A percentile compares a stretch with the other conserved stretches of the same genome.
Conservation (phyloP, 2,113 vertebrate species). For the Tachuris rubrigastra region DNA sequence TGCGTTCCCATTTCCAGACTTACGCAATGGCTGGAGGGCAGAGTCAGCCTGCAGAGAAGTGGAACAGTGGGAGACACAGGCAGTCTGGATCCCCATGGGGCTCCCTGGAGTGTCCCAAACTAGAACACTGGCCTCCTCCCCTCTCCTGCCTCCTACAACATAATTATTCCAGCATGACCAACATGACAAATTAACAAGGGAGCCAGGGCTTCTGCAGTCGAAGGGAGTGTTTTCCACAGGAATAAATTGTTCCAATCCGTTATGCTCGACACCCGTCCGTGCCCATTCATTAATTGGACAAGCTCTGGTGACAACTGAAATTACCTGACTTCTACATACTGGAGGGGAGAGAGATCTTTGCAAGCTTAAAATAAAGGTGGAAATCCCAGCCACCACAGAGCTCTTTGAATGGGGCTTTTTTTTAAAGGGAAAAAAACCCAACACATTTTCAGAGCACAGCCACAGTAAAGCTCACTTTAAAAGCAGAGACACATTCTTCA, state of each 20-base stretch:
- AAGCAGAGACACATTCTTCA: not conserved
- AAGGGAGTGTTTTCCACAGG: not conserved
- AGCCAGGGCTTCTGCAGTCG: conserved; percentile 15
- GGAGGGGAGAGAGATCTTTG: not conserved
- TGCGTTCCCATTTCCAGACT: not conserved
- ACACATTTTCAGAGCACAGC: not conserved
- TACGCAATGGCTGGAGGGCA: not conserved
- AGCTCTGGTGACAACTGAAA: conserved; percentile 45
- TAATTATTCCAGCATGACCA: conserved; percentile 33
- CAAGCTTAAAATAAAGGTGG: not conserved
- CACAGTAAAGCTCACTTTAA: not conserved
- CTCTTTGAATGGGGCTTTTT: not conserved
- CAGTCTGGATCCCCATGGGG: not conserved
- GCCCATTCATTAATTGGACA: conserved; percentile 57
- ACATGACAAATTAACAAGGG: conserved; percentile 23
- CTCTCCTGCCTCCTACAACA: not conserved
- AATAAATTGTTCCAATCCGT: conserved; percentile 54
- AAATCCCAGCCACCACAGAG: not conserved
- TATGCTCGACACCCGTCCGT: conserved; percentile 8
- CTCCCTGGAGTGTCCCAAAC: conserved; percentile 20
- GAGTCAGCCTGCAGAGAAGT: not conserved
- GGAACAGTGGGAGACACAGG: not conserved
- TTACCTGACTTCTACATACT: not conserved
- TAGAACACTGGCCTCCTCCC: not conserved
- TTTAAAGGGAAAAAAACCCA: not conserved